These are phyloP conservation scores for Branchinecta lindahli DNA, from an alignment of 1,140 invertebrate genomes.

Conservation along the genomic window DNA sequence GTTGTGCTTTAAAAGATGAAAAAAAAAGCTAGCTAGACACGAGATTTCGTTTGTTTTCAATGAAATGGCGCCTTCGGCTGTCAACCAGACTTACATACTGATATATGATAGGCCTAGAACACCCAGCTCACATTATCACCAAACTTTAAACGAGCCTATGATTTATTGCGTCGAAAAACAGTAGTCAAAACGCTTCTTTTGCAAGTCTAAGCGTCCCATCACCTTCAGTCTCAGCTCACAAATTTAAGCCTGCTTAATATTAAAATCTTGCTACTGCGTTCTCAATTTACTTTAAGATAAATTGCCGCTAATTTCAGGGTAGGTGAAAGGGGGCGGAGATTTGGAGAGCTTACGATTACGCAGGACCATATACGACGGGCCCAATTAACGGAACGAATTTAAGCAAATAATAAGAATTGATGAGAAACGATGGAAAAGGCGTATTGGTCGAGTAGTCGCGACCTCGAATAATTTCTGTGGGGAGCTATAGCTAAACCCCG, in stretches of 20 bases:
- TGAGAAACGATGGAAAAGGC: no score
- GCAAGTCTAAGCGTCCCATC: background rate
- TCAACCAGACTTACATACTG: background rate
- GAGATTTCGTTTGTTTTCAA: no score
- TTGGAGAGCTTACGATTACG: background rate
- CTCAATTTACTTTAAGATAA: background rate
- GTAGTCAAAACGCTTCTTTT: background rate
- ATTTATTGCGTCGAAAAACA: background rate
- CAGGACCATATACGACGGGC: background rate
- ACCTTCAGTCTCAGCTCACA: background rate
- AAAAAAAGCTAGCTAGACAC: no score
- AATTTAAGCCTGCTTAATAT: background rate
- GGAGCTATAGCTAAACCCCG: no score
- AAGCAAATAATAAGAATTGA: background rate
- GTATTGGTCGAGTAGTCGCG: no score
- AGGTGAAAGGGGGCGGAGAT: background rate
- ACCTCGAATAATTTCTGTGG: no score
- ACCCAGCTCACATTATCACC: background rate
- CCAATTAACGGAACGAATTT: background rate
- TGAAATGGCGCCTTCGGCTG: no score
- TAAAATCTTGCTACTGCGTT: background rate
- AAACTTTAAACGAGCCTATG: background rate
- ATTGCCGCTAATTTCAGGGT: conserved; percentile 6
- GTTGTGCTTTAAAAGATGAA: no score
- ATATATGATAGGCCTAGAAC: background rate